Evolutionary conservation across 2,888 invertebrate species (phyloP).

Genomic region (Coelinius sp.): DNA sequence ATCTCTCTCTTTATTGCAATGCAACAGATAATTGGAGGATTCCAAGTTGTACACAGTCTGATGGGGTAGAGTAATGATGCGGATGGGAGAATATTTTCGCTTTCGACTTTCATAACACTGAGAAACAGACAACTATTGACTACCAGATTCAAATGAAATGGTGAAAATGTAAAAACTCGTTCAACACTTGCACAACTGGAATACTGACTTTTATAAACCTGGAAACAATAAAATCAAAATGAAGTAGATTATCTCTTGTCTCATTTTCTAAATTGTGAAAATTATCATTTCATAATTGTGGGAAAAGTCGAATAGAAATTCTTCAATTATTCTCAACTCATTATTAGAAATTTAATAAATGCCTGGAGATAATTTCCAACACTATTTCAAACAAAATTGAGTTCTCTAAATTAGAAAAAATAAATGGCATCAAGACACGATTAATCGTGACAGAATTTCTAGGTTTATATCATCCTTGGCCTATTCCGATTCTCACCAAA

Average conservation of each 20-base stretch:
- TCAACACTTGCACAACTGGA: not conserved
- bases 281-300: constrained; percentile 2
- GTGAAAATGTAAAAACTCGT: not conserved
- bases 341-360: not conserved
- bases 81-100: not conserved
- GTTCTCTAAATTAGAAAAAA: too few relatives aligned
- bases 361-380: too few relatives aligned
- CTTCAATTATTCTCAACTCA: not conserved
- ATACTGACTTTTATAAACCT: not conserved
- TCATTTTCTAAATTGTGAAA: constrained; percentile 6
- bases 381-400: too few relatives aligned
- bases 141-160: not conserved
- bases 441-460: too few relatives aligned
- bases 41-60: too few relatives aligned
- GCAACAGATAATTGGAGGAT: constrained; percentile 22
- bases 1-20: not conserved
- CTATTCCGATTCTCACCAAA: too few relatives aligned
- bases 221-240: not conserved
- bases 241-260: not conserved
- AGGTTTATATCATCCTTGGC: too few relatives aligned
- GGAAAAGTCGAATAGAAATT: not conserved
- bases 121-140: not conserved
- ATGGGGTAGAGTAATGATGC: constrained; percentile 7
- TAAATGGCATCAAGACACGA: too few relatives aligned
- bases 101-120: constrained; percentile 11